Percentiles rank a stretch among this genome's conserved stretches.
Evolutionary conservation across 2,888 invertebrate genomes (phyloP).

Genomic region (Lingula anatina): DNA sequence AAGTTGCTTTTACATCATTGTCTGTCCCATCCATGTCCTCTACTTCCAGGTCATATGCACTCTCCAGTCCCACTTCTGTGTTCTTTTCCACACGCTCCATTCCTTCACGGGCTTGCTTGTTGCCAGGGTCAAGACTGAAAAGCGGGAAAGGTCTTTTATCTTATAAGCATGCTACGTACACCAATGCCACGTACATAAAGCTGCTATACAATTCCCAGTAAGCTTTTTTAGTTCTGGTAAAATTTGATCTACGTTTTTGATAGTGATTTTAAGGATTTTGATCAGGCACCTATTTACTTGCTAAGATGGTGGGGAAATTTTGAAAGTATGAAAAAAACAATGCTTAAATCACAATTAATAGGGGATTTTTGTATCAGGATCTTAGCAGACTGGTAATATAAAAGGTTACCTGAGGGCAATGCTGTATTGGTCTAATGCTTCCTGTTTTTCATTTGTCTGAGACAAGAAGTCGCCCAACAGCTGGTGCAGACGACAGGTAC

Average conservation of each 20-base stretch:
- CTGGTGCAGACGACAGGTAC: constrained; percentile 63
- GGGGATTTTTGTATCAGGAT: no score
- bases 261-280: no score
- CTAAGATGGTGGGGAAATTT: no score
- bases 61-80: constrained; percentile 21
- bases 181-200: no score
- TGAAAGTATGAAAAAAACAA: constrained; percentile 4
- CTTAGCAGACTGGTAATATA: no score
- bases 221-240: background rate
- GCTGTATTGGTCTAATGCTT: constrained; percentile 66
- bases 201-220: no score
- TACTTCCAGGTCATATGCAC: constrained; percentile 37
- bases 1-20: no score
- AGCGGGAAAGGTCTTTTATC: no score
- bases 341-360: constrained; percentile 11
- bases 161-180: no score
- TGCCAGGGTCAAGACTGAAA: constrained; percentile 65
- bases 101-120: constrained; percentile 63
- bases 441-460: constrained; percentile 62
- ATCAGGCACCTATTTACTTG: no score
- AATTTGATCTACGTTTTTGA: no score
- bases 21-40: constrained; percentile 49
- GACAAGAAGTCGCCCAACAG: constrained; percentile 64
- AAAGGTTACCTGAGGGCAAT: constrained; percentile 63
- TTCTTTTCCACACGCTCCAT: constrained; percentile 60